These are phyloP conservation scores for Aphelinus atriplicis DNA, from an alignment of 1,140 invertebrate genomes.

Conservation along the genomic window DNA sequence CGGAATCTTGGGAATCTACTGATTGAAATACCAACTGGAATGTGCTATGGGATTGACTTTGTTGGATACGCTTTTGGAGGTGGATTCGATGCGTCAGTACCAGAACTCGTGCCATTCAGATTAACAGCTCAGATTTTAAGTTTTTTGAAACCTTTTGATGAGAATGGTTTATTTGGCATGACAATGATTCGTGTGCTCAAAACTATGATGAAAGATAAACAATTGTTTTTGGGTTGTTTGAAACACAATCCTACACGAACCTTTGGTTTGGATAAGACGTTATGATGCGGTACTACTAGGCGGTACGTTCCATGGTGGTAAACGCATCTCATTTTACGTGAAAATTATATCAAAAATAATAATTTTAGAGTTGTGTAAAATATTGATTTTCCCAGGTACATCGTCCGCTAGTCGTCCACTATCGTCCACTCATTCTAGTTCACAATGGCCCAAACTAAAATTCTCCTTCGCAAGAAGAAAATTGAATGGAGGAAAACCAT, in stretches of 20 bases:
- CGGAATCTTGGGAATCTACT: slow-evolving; percentile 78
- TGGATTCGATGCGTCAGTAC: slow-evolving; percentile 68
- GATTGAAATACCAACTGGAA: slow-evolving; percentile 71
- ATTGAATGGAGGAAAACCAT: slow-evolving; percentile 73
- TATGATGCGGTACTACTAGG: slow-evolving; percentile 12
- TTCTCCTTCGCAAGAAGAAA: slow-evolving; percentile 68
- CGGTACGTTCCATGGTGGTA: slow-evolving; percentile 43
- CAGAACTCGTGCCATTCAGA: slow-evolving; percentile 82
- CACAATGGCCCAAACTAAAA: slow-evolving; percentile 69
- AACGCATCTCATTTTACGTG: slow-evolving; percentile 16
- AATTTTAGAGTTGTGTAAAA: slow-evolving; percentile 48
- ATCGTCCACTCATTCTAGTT: slow-evolving; percentile 43
- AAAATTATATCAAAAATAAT: slow-evolving; percentile 13
- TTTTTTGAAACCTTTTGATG: slow-evolving; percentile 73
- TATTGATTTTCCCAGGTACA: slow-evolving; percentile 60
- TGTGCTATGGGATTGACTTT: slow-evolving; percentile 80
- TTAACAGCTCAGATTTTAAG: slow-evolving; percentile 77
- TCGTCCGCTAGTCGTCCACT: no score
- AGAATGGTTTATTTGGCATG: slow-evolving; percentile 70
- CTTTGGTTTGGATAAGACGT: slow-evolving; percentile 73
- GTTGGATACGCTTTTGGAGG: slow-evolving; percentile 76
- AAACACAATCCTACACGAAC: slow-evolving; percentile 80
- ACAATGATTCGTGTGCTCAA: slow-evolving; percentile 74
- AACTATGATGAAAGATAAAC: slow-evolving; percentile 68
- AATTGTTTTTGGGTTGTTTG: slow-evolving; percentile 73